These are phyloP conservation scores for Leucania comma DNA, from an alignment of 2,888 invertebrate genomes.

Conservation along the genomic window DNA sequence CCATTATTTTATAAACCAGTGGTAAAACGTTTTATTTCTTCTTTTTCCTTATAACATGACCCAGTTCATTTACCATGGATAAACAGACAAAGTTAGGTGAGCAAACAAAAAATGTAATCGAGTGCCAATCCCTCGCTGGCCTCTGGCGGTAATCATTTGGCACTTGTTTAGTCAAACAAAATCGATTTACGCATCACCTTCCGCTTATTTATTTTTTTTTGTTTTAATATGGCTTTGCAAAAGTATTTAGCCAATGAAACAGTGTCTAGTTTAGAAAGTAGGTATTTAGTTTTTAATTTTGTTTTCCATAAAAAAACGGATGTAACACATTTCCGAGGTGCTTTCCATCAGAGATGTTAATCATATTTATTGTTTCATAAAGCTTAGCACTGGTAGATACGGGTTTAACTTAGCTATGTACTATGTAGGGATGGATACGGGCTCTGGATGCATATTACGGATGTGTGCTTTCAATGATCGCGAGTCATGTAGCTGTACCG, in stretches of 20 bases:
- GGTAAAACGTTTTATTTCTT: background rate
- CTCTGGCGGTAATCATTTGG: slow-evolving; percentile 30
- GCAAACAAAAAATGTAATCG: slow-evolving; percentile 41
- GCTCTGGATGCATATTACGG: no score
- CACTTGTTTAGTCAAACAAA: slow-evolving; percentile 41
- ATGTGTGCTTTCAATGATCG: no score
- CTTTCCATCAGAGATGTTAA: background rate
- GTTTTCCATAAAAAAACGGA: background rate
- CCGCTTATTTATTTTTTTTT: slow-evolving; percentile 10
- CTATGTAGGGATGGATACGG: no score
- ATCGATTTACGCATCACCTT: slow-evolving; percentile 37
- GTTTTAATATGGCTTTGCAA: background rate
- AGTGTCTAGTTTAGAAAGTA: no score
- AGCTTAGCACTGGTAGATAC: no score
- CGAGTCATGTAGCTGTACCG: no score
- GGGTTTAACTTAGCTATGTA: no score
- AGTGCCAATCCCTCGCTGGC: slow-evolving; percentile 34
- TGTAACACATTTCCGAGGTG: background rate
- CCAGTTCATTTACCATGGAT: slow-evolving; percentile 12
- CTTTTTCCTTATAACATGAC: background rate
- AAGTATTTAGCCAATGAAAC: no score
- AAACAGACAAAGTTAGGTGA: slow-evolving; percentile 23
- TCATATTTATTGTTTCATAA: no score
- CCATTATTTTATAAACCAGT: background rate
- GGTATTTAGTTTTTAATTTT: no score